A percentile compares a stretch with the other conserved stretches of the same genome.
Evolutionary conservation across 2,113 vertebrate genomes (phyloP).

Genomic region (Clarias magur): DNA sequence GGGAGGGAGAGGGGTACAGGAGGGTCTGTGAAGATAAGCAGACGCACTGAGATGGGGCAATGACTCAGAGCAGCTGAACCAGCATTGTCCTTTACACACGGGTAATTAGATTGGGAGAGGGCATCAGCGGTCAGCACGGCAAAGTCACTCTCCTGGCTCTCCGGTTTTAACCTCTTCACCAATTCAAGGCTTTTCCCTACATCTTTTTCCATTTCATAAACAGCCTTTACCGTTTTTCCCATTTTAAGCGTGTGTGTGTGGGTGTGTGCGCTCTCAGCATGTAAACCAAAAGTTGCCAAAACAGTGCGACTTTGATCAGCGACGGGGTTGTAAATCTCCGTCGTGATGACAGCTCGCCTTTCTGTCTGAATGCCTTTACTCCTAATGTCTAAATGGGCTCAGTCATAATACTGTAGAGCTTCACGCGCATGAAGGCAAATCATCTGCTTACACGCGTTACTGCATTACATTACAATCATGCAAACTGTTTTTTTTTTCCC

Average conservation of each 20-base stretch:
- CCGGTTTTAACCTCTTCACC: slow-evolving; percentile 18
- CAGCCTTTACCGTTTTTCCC: neutral
- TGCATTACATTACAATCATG: slow-evolving; percentile 9
- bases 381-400: neutral
- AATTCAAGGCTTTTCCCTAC: neutral
- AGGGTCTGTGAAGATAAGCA: slow-evolving; percentile 77
- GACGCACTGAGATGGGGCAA: slow-evolving; percentile 69
- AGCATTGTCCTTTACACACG: slow-evolving; percentile 78
- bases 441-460: slow-evolving; percentile 26
- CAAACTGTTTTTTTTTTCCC: neutral
- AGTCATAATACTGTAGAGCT: slow-evolving; percentile 27
- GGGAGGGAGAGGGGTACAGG: slow-evolving; percentile 61
- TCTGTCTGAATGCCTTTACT: slow-evolving; percentile 17
- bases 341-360: slow-evolving; percentile 43
- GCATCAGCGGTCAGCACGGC: slow-evolving; percentile 66
- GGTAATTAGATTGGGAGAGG: slow-evolving; percentile 77
- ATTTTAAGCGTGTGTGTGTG: neutral
- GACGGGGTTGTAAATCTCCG: slow-evolving; percentile 48
- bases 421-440: slow-evolving; percentile 29
- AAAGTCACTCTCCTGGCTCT: slow-evolving; percentile 40
- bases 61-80: slow-evolving; percentile 79
- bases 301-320: slow-evolving; percentile 52
- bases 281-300: slow-evolving; percentile 35
- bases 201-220: neutral
- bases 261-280: neutral